Evolutionary conservation across 2,113 vertebrate species (phyloP), one percentile per base, ranked within the genome.

Genomic region (Phasianus colchicus): DNA sequence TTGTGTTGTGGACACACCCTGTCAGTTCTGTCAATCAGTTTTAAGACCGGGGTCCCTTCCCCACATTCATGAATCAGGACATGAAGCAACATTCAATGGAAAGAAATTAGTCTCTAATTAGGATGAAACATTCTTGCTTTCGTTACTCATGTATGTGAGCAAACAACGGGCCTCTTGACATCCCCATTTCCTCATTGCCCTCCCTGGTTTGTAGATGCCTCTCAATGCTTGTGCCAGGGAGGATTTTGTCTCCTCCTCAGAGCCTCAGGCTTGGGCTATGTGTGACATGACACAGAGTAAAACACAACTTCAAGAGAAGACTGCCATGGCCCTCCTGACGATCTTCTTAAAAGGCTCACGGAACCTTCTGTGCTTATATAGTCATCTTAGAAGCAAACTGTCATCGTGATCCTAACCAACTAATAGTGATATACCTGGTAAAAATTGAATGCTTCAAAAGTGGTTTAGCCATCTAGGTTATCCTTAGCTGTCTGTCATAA

Each of bases 401-500:
- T 15, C 5, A 4, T 19, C 9, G 17, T 69, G 52, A 63, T 83
- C n/a, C 42, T 29, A 85, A 29, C 12, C 19, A 29, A 29, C 47
- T 86, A 52, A 45, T 18, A n/a, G 12, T 55, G 66, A 79, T 14
- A 42, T 0, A 19, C 3, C 29, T 72, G 29, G 21, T 79, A 89
- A 82, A 91, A 3, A 47, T 32, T 36, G 25, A 5, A 4, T 71
- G 32, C 29, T 27, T 64, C 14, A 42, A 55, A 43, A 57, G 22
- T 20, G 16, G 25, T 70, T 66, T 34, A 78, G 61, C 52, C 63
- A 2, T 27, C 14, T 54, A 30, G 57, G 32, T 45, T 89, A 70
- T 48, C 34, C 54, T 83, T 2, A 0, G 32, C 18, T 1, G 13
- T 34, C 32, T 57, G 9, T 9, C 10, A 27, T 42, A 24, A 36